Base-by-base conservation (phyloP, 2,113 vertebrate species). In the Motacilla alba region DNA sequence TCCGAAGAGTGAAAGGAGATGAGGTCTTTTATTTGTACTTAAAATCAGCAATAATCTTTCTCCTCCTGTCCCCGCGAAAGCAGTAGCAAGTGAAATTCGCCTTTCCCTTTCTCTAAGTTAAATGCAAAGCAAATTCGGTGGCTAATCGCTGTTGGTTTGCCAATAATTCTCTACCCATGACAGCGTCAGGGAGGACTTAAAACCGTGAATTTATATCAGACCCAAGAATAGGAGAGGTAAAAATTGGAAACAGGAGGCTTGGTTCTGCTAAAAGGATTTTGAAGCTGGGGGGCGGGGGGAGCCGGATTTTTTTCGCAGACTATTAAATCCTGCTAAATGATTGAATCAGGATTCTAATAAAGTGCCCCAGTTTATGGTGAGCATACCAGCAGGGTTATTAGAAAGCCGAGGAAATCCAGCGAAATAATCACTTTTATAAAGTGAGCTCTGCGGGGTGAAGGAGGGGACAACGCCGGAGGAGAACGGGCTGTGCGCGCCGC, bases 261-360 rank as follows among this genome's bases (percentile, higher is more conserved):
- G 39, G 70, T 89, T 72, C n/a, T 53, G 50, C 79, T 92, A 49
- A 83, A 89, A 37, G 88, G 73, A 67, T 82, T 73, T 63, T 59
- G 76, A 92, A 78, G 66, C 46, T 76, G 72, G 87, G 89, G 82
- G 33, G n/a, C 8, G 3, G 31, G 70, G 66, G 66, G 91, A 69
- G 64, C 2, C 3, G 53, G 72, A 90, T 74, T 90, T 96, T 95
- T 97, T 98, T 96, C 92, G n/a, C 88, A 94, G 93, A 53, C 94
- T 89, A 73, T 95, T 94, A 98, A 97, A 83, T 93, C 95, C 88
- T 94, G 96, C 94, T 96, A 97, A 96, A 96, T 96, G 95, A 97
- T 95, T 89, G 92, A 94, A 90, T 96, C 84, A 50, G 77, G 96
- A 87, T 83, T 58, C 84, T 77, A 96, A 94, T 84, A 70, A 95